Evolutionary conservation across 2,113 vertebrate species (phyloP).

Genomic region (Bettongia penicillata): DNA sequence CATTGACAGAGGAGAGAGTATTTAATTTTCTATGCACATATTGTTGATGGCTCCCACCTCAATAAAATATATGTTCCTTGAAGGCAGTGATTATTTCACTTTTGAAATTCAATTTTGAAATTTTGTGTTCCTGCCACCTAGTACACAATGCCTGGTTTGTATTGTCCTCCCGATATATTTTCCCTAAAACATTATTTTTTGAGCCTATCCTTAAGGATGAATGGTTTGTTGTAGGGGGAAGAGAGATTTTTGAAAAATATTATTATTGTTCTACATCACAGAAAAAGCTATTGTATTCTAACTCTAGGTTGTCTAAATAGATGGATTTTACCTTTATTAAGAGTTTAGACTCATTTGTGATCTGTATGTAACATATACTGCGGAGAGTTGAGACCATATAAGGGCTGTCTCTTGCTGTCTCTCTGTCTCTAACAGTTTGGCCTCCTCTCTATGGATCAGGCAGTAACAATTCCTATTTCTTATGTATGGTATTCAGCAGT

Average conservation of each 20-base stretch:
- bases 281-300: not conserved
- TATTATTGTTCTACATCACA: not conserved
- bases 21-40: not conserved
- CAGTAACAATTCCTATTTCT: slow-evolving; percentile 51
- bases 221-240: not conserved
- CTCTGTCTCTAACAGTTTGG: slow-evolving; percentile 15
- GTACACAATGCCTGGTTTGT: not conserved
- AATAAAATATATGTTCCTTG: not conserved
- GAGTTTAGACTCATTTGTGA: not conserved
- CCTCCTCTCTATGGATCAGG: slow-evolving; percentile 37
- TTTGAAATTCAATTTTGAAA: not conserved
- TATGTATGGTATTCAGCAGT: slow-evolving; percentile 39
- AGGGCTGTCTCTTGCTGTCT: not conserved
- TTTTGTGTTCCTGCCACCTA: not conserved
- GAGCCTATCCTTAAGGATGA: not conserved
- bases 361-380: not conserved
- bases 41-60: not conserved
- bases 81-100: not conserved
- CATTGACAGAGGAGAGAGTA: too few relatives aligned
- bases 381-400: not conserved
- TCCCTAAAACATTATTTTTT: not conserved
- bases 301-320: not conserved
- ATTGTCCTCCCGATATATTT: not conserved
- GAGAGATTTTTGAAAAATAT: not conserved
- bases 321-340: not conserved